Evolutionary conservation across 2,797 vertebrate genomes (phyloP), one percentile per base, ranked within the genome.

Genomic region (Alauda arvensis): DNA sequence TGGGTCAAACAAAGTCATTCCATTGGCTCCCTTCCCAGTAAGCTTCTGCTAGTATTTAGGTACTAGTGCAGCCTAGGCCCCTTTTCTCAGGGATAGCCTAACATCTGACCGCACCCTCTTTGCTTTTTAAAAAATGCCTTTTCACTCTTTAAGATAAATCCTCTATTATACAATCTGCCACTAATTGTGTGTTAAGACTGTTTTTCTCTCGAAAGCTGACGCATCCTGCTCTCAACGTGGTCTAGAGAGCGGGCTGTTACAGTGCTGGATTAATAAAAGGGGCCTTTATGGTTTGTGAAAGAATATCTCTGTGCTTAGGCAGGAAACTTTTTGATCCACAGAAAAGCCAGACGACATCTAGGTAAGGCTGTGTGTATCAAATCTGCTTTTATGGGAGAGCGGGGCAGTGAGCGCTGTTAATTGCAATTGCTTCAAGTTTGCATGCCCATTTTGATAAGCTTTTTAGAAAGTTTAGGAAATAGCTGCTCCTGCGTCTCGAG

Each of bases 1-100:
- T 98, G 98, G 98, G 98, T 98, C 98, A 98, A 98, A 98, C 97
- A 98, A 98, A 99, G 98, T 98, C 98, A 97, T 97, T 96, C 96
- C 96, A 96, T 97, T 96, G 98, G 97, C 98, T 97, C 96, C 94
- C 93, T 98, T 98, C 98, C 97, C 97, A 97, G 98, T 97, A 96
- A 98, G 98, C 97, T 97, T 98, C 97, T 97, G 97, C 97, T 97
- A 96, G 97, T 96, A 96, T 97, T 98, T 97, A 98, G 98, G 97
- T 97, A 96, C 90, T 97, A 97, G 97, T 96, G 94, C 94, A 93
- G 95, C 94, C 95, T 92, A 96, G 96, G 94, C 96, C 96, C 96
- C 96, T 95, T 97, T 95, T 96, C 96, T 96, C 97, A 95, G 96
- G 94, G 94, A 95, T 96, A 96, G 96, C 92, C 96, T 97, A 96